Percentiles rank a stretch among this genome's conserved stretches.
Evolutionary conservation across 2,113 vertebrate genomes (phyloP).

Genomic region (Morphnarchus princeps): DNA sequence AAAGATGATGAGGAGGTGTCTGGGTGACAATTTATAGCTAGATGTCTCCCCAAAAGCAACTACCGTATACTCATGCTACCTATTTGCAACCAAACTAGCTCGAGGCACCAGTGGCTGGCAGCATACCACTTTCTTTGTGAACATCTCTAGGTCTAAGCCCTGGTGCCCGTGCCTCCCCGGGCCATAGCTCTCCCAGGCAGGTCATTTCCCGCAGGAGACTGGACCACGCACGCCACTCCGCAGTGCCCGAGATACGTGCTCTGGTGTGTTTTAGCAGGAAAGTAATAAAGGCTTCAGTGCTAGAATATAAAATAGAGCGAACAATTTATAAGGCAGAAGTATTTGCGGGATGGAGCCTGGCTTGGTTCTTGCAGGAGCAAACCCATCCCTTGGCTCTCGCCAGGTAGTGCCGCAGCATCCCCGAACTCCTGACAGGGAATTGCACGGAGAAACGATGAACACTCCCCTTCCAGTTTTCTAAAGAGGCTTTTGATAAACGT

Average conservation of each 20-base stretch:
- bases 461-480: neutral
- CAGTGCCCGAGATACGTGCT: neutral
- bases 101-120: fast-evolving
- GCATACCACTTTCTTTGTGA: neutral
- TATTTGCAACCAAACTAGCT: neutral
- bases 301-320: neutral
- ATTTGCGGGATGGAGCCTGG: neutral
- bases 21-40: neutral
- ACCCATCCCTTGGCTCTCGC: neutral
- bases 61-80: neutral
- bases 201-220: neutral
- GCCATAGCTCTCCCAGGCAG: neutral
- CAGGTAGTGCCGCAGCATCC: neutral
- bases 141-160: neutral
- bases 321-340: neutral
- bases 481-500: neutral
- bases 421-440: fast-evolving
- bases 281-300: neutral
- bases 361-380: neutral
- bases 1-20: neutral
- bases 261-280: neutral
- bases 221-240: fast-evolving
- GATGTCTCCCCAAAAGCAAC: neutral
- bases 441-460: fast-evolving
- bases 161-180: neutral